A percentile compares a stretch with the other conserved stretches of the same genome.
phyloP scores from a whole-genome alignment of 2,888 invertebrate genomes.

The Didymodactylos carnosus region DNA sequence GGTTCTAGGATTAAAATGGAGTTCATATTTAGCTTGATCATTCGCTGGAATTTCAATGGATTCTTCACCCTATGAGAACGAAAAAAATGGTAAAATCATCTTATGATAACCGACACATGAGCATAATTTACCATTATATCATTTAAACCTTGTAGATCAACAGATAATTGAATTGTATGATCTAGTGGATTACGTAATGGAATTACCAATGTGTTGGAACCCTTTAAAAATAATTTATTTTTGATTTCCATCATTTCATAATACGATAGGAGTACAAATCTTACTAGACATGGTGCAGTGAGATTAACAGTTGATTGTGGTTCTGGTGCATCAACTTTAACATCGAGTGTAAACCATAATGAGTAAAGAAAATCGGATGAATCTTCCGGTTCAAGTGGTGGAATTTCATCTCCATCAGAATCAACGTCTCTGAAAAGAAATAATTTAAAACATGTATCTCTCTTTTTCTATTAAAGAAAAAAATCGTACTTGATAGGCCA shows the following conservation, averaged over 20 bases:
- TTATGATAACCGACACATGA: too few relatives aligned
- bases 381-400: conserved; percentile 20
- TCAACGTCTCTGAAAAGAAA: conserved; percentile 26
- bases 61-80: conserved; percentile 3
- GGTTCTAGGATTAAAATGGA: conserved; percentile 27
- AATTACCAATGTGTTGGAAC: conserved; percentile 26
- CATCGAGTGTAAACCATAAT: conserved; percentile 31
- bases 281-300: conserved; percentile 29
- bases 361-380: conserved; percentile 24
- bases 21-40: conserved; percentile 24
- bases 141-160: conserved; percentile 21
- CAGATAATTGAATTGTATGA: conserved; percentile 24
- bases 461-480: neutral
- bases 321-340: conserved; percentile 27
- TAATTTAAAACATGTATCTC: neutral
- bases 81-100: neutral
- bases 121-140: conserved; percentile 18
- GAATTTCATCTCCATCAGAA: conserved; percentile 33
- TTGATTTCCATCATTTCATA: neutral
- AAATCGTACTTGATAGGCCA: conserved; percentile 10
- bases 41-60: conserved; percentile 4
- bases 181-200: conserved; percentile 33
- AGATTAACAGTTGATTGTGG: conserved; percentile 27
- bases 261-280: neutral
- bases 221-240: neutral